A percentile compares a stretch with the other conserved stretches of the same genome.
Evolutionary conservation across 2,888 invertebrate species (phyloP).

Genomic region (Amiota communis): DNA sequence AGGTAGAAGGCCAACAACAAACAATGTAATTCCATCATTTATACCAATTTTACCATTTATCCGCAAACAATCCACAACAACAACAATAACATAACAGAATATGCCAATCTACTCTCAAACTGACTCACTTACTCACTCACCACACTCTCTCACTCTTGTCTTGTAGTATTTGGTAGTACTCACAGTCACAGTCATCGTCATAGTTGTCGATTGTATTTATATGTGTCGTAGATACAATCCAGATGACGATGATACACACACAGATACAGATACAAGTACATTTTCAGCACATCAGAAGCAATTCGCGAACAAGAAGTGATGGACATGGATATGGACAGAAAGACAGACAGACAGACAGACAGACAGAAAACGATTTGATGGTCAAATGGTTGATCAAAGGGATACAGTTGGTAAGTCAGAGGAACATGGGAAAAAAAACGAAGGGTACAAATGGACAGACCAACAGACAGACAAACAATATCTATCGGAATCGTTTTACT

Average conservation of each 20-base stretch:
- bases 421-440: too few species aligned
- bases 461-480: background rate
- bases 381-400: background rate
- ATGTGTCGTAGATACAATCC: slow-evolving; percentile 6
- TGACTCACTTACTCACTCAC: background rate
- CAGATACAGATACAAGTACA: slow-evolving; percentile 1
- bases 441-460: background rate
- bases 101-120: slow-evolving; percentile 31
- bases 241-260: background rate
- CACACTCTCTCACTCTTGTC: too few species aligned
- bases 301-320: background rate
- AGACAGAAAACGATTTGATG: too few species aligned
- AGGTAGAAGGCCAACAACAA: slow-evolving; percentile 48
- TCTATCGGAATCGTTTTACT: slow-evolving; percentile 37
- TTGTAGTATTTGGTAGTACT: too few species aligned
- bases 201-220: background rate
- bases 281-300: slow-evolving; percentile 11
- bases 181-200: too few species aligned
- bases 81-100: slow-evolving; percentile 43
- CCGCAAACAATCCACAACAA: slow-evolving; percentile 63
- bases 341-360: too few species aligned
- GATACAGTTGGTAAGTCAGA: too few species aligned
- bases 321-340: too few species aligned
- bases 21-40: slow-evolving; percentile 68
- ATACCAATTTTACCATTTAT: slow-evolving; percentile 66